Conservation (phyloP, 2,888 invertebrate genomes). For the Drosophila cracens region DNA sequence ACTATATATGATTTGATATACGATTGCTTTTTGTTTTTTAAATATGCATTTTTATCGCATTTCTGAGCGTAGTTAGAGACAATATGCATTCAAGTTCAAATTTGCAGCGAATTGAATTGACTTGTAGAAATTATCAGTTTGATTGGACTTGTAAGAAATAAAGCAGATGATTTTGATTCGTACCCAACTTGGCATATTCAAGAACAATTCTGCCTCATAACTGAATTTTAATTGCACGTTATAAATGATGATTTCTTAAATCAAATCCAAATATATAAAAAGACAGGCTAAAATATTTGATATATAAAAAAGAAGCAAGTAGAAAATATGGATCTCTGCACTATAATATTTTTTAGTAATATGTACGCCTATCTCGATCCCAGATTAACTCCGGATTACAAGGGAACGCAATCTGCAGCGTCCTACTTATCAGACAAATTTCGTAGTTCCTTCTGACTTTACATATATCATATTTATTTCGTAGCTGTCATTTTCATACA, state of each 20-base stretch:
- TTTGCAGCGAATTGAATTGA: background rate
- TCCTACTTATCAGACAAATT: background rate
- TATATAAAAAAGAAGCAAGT: too few relatives aligned
- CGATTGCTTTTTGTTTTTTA: conserved; percentile 2
- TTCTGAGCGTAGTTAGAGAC: conserved; percentile 4
- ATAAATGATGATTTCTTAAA: background rate
- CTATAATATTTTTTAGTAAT: background rate
- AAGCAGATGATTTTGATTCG: background rate
- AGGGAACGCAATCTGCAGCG: background rate
- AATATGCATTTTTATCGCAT: conserved; percentile 13
- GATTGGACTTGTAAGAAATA: background rate
- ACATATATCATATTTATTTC: background rate
- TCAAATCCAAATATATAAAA: background rate
- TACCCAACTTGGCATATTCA: background rate
- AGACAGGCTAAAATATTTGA: too few relatives aligned
- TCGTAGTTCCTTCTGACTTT: too few relatives aligned
- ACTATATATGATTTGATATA: conserved; percentile 26
- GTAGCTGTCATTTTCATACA: too few relatives aligned
- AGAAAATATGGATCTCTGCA: too few relatives aligned
- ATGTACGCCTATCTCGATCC: background rate
- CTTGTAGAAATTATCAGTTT: background rate
- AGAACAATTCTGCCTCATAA: fast-evolving
- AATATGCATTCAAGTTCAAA: background rate
- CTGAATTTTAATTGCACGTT: background rate
- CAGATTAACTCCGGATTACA: background rate